Base-by-base conservation (phyloP, 2,113 vertebrate species). In the Cettia cetti region DNA sequence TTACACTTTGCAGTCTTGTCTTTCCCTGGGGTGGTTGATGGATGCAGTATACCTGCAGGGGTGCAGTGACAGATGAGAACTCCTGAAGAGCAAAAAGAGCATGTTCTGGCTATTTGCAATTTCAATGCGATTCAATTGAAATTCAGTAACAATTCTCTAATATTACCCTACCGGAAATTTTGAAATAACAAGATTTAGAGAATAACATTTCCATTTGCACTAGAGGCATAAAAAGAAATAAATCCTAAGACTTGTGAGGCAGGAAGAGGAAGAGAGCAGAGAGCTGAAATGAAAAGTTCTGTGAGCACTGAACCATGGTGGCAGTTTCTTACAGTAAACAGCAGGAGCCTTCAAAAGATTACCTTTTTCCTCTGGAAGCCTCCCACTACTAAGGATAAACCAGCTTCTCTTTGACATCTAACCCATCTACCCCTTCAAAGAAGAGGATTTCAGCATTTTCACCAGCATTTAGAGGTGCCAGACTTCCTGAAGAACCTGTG, bases 301-400 rank as follows among this genome's bases (percentile, higher is more conserved):
- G n/a, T 72, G 56, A 53, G 77, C 74, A 82, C 65, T 57, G 89
- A 91, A 64, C 83, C 40, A 31, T 13, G 66, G 57, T 65, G 78
- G 61, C 42, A 79, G 53, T 61, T 84, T 79, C 5, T 1, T 72
- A 82, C 40, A 92, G 61, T 65, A 94, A 97, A 84, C 76, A 93
- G 81, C n/a, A 69, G 16, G 10, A 94, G 9, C 45, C 81, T 92
- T 95, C 86, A 92, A 95, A 94, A 77, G 20, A 64, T 68, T 95
- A 78, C 53, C 24, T 89, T 81, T 82, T 94, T 79, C 61, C 65
- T 68, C 74, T 95, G 81, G n/a, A 92, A 89, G 76, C 39, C 63
- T 83, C 71, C 82, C 44, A 78, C 52, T 64, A 79, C 12, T 28
- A 72, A 81, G 74, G 83, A 94, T 40, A 92, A 87, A 57, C 14